Percentiles rank a stretch among this genome's conserved stretches.
These are phyloP conservation scores for Drosophila imparisetae DNA, from an alignment of 2,888 invertebrate species.

Conservation along the genomic window DNA sequence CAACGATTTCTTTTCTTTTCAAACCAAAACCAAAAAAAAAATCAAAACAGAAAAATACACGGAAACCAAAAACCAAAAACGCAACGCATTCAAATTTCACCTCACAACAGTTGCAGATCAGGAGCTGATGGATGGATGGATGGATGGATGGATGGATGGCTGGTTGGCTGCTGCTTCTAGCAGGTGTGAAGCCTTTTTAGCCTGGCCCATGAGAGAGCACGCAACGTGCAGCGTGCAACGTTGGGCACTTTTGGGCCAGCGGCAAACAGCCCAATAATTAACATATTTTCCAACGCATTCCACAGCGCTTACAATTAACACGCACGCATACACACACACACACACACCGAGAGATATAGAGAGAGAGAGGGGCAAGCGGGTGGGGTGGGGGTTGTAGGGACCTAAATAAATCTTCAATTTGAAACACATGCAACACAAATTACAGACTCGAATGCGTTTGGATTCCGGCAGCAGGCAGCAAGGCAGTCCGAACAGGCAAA, in stretches of 20 bases:
- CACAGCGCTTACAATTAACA: conserved; percentile 81
- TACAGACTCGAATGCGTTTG: conserved; percentile 70
- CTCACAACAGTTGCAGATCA: conserved; percentile 47
- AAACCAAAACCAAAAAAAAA: conserved; percentile 22
- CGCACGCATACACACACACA: conserved; percentile 59
- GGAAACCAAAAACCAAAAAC: conserved; percentile 14
- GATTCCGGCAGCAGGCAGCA: conserved; percentile 56
- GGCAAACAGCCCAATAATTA: conserved; percentile 76
- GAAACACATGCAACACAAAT: conserved; percentile 81
- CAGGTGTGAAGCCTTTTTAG: conserved; percentile 43
- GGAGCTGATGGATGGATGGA: conserved; percentile 43
- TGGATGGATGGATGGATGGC: not conserved
- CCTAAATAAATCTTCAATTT: conserved; percentile 79
- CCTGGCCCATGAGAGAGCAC: conserved; percentile 12
- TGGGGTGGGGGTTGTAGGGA: conserved; percentile 1
- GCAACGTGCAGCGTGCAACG: conserved; percentile 29
- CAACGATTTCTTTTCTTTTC: conserved; percentile 57
- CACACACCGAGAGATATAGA: not conserved
- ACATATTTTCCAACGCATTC: conserved; percentile 81
- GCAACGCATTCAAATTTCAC: conserved; percentile 67
- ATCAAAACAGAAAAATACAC: conserved; percentile 4
- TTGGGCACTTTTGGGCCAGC: conserved; percentile 37
- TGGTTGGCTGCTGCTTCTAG: conserved; percentile 26
- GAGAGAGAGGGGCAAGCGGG: not conserved
- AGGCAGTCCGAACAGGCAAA: conserved; percentile 18